Conservation (phyloP, 2,113 vertebrate genomes). For the Probosciger aterrimus region DNA sequence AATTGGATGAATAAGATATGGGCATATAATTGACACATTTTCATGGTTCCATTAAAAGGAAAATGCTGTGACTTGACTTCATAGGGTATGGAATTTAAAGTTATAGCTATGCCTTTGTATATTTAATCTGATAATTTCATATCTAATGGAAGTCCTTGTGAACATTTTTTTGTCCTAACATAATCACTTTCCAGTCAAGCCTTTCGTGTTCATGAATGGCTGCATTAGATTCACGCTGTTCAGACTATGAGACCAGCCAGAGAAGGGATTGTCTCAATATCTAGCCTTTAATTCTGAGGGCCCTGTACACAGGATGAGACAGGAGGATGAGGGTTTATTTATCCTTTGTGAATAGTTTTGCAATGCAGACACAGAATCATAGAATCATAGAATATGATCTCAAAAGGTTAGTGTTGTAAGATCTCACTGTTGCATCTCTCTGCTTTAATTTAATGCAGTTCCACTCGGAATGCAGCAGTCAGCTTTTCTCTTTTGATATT, state of each 20-base stretch:
- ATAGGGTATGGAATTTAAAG: background rate
- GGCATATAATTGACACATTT: background rate
- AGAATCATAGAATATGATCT: too few species aligned
- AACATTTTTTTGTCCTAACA: background rate
- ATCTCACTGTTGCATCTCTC: background rate
- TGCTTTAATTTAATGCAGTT: constrained; percentile 29
- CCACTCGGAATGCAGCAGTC: constrained; percentile 1
- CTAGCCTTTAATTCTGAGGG: background rate
- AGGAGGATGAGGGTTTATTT: background rate
- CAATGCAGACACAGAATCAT: background rate
- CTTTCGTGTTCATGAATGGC: background rate
- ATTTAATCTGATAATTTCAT: background rate
- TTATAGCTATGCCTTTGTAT: background rate
- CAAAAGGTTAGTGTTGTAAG: background rate
- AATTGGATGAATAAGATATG: background rate
- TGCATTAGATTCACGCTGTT: background rate
- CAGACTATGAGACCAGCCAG: background rate
- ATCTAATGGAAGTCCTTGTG: background rate
- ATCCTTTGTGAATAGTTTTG: background rate
- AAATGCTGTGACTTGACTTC: background rate
- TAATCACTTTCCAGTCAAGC: background rate
- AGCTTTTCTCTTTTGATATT: constrained; percentile 38
- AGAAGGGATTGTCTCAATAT: background rate
- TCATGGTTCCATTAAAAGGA: background rate
- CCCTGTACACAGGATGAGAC: background rate